These are phyloP conservation scores for Meloidogyne hapla DNA, from an alignment of 1,140 invertebrate species.

Conservation along the genomic window DNA sequence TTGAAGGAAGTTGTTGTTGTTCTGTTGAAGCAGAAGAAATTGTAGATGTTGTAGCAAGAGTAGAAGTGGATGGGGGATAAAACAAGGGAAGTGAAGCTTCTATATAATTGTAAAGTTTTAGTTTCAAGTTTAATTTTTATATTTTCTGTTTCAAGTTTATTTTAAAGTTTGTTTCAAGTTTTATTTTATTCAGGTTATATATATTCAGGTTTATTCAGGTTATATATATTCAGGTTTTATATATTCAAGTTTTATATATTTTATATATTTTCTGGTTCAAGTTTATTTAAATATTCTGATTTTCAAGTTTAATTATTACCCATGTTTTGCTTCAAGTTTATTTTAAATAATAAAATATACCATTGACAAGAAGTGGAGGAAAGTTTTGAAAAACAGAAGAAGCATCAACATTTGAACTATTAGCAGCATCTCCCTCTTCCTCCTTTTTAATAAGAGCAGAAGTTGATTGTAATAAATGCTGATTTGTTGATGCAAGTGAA, in stretches of 20 bases:
- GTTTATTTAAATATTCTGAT: too few relatives aligned
- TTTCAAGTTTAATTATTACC: too few relatives aligned
- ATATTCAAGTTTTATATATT: too few relatives aligned
- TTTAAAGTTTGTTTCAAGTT: background rate
- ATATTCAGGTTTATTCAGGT: too few relatives aligned
- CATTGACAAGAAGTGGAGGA: background rate
- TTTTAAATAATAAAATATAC: too few relatives aligned
- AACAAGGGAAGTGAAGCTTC: background rate
- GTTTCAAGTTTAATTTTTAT: background rate
- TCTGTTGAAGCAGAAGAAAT: background rate
- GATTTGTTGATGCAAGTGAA: constrained; percentile 10
- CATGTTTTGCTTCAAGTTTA: too few relatives aligned
- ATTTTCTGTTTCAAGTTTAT: background rate
- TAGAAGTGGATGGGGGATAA: background rate
- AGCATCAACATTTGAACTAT: background rate
- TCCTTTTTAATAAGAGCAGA: background rate
- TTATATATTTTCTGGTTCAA: too few relatives aligned
- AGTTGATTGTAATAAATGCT: constrained; percentile 4
- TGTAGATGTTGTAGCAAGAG: background rate
- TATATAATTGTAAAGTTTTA: background rate
- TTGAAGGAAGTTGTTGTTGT: background rate
- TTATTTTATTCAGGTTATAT: background rate
- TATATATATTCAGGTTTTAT: too few relatives aligned
- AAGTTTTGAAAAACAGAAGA: background rate
- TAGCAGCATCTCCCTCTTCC: background rate